Base-by-base conservation (phyloP, 2,888 invertebrate genomes). In the Plusia festucae region DNA sequence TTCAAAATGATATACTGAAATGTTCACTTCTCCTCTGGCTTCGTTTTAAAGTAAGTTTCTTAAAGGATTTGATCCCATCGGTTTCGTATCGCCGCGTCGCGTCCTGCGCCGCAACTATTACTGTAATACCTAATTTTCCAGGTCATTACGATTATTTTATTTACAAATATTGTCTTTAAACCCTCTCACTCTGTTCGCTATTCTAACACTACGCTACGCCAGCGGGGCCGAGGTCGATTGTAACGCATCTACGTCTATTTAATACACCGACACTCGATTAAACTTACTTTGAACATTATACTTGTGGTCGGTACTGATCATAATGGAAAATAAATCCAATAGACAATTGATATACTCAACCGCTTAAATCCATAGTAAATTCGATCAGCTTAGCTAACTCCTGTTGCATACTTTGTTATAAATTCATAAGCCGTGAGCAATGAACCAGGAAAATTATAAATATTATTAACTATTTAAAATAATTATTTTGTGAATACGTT, bases 21-120 rank as follows among this genome's bases (percentile, higher is more conserved):
- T 91, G 89, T 91, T 89, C 87, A 86, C 87, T 85, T 85, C 90
- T 85, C 85, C 85, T 88, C 86, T 92, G 90, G 88, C 88, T 90
- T 87, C 90, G 79, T 88, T 90, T 93, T 92, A 91, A 93, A 91
- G 91, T 95, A 93, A 93, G 92, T 90, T 93, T 94, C 94, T 94
- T 93, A 95, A 95, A 95, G 95, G 95, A 95, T 95, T 95, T 95
- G 95, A 95, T 95, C 95, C 95, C 95, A 95, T 89, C 93, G 93
- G 95, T 95, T 95, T 91, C 95, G 91, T 91, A 90, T 91, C 86
- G 91, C 85, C 89, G 85, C 91, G 88, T 68, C 90, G 85, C 87
- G 77, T 79, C 80, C 73, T 67, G 83, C 85, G 82, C 76, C 86
- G 85, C 86, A 78, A 82, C 87, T 83, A 81, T 90, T 89, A 90